Evolutionary conservation across 2,888 invertebrate species (phyloP).

Genomic region (Apamea sordens): DNA sequence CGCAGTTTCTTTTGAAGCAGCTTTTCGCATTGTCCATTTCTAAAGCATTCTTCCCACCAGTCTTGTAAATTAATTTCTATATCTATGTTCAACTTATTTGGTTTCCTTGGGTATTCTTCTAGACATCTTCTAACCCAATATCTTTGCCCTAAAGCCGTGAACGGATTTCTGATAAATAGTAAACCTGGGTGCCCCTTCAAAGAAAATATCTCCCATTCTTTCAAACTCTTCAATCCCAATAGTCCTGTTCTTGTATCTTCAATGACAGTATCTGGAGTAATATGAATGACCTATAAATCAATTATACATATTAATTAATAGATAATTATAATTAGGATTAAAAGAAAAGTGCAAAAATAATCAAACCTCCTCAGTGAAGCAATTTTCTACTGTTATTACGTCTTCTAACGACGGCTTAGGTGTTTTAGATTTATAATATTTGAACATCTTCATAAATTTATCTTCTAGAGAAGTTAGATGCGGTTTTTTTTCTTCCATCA

Average conservation of each 20-base stretch:
- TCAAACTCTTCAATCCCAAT: conserved; percentile 76
- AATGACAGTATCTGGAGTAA: conserved; percentile 25
- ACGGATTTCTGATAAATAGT: conserved; percentile 95
- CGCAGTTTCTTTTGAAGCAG: conserved; percentile 91
- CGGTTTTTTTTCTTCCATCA: conserved; percentile 59
- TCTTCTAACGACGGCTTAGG: conserved; percentile 91
- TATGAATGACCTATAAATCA: conserved; percentile 52
- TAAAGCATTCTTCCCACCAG: conserved; percentile 92
- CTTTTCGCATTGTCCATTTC: conserved; percentile 81
- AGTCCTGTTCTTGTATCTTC: conserved; percentile 73
- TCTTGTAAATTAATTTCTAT: conserved; percentile 83
- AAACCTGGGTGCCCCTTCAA: conserved; percentile 93
- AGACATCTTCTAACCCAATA: conserved; percentile 96
- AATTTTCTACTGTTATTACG: conserved; percentile 90
- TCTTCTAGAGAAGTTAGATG: conserved; percentile 62
- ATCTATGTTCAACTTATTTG: conserved; percentile 93
- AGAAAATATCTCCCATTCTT: conserved; percentile 92
- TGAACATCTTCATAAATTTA: conserved; percentile 93
- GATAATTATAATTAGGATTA: neutral
- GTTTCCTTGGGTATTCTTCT: conserved; percentile 93
- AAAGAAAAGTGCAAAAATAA: neutral
- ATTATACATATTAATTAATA: neutral
- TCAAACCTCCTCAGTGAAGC: conserved; percentile 40
- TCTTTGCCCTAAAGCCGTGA: conserved; percentile 93
- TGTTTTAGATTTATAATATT: conserved; percentile 94